phyloP scores from a whole-genome alignment of 2,113 vertebrate species.

The Daphoenositta chrysoptera region DNA sequence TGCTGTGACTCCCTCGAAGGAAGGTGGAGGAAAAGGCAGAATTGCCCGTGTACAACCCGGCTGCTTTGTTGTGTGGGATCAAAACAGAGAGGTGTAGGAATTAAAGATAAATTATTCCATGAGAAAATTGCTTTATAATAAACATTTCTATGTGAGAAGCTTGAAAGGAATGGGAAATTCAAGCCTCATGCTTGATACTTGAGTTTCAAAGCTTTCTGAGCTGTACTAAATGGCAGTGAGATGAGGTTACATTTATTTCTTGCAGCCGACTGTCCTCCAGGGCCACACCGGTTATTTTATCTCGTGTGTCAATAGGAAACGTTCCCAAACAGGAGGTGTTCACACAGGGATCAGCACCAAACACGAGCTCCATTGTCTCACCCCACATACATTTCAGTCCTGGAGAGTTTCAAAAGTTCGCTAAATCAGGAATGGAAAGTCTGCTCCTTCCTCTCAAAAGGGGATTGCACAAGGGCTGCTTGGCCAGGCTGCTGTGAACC shows the following conservation, averaged over 20 bases:
- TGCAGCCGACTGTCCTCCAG: neutral
- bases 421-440: conserved; percentile 75
- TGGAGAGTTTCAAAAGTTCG: conserved; percentile 5
- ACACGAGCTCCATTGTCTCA: conserved; percentile 43
- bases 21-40: neutral
- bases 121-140: neutral
- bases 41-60: neutral
- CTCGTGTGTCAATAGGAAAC: conserved; percentile 19
- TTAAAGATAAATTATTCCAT: neutral
- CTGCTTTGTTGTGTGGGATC: neutral
- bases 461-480: conserved; percentile 40
- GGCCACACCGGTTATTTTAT: neutral
- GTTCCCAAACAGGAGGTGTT: conserved; percentile 25
- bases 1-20: neutral
- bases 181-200: neutral
- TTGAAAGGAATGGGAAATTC: conserved; percentile 19
- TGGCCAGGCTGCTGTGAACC: conserved; percentile 54
- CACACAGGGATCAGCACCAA: neutral
- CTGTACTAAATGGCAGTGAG: neutral
- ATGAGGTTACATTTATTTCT: conserved; percentile 48
- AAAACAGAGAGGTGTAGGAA: neutral
- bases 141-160: neutral
- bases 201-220: neutral
- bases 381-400: conserved; percentile 26
- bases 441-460: conserved; percentile 32